Conservation (phyloP, 2,888 invertebrate species). For the Limnephilus rhombicus region DNA sequence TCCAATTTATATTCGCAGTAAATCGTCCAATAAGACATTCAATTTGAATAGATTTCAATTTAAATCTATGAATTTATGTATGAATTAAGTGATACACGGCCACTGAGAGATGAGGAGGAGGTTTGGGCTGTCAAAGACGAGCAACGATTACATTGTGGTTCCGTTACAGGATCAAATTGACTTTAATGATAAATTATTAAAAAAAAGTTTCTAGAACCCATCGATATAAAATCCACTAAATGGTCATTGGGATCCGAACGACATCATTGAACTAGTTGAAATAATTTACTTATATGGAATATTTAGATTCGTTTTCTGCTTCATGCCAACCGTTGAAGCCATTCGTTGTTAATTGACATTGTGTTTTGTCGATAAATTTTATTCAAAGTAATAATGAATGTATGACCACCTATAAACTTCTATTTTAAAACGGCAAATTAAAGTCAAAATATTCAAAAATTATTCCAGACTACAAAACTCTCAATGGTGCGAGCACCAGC, state of each 20-base stretch:
- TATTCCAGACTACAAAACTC: too few relatives aligned
- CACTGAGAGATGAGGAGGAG: too few relatives aligned
- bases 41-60: neutral
- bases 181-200: neutral
- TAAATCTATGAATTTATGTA: neutral
- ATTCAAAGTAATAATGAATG: too few relatives aligned
- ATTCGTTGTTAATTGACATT: neutral
- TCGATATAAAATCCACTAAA: neutral
- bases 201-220: neutral
- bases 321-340: too few relatives aligned
- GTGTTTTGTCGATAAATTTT: too few relatives aligned
- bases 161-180: neutral
- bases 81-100: neutral
- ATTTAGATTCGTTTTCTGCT: neutral
- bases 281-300: neutral
- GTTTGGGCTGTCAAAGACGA: neutral
- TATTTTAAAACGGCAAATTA: too few relatives aligned
- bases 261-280: neutral
- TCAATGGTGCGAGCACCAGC: too few relatives aligned
- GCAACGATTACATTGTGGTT: neutral
- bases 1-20: neutral
- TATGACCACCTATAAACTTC: too few relatives aligned
- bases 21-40: neutral
- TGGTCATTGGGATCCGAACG: neutral
- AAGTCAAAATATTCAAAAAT: too few relatives aligned